Evolutionary conservation across 2,888 invertebrate genomes (phyloP), one percentile per base, ranked within the genome.

Genomic region (Agrotis exclamationis): DNA sequence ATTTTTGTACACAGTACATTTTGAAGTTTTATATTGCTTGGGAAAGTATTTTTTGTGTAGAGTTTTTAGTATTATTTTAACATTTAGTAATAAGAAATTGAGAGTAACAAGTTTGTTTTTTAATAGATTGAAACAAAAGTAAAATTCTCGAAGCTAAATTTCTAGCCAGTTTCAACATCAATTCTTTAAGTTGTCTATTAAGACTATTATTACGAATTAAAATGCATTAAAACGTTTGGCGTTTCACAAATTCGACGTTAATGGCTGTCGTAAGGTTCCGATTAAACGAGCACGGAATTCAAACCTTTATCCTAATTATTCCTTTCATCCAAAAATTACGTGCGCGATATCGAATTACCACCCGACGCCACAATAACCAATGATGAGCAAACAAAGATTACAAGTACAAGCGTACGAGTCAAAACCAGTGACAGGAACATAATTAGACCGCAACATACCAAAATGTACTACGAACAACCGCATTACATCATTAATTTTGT

Each of bases 401-500:
- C 70, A 65, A 68, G 64, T 59, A 60, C 66, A 74, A 69, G 58
- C 77, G 57, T 70, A 70, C 59, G 44, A 82, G 70, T 80, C 74
- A 77, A 69, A 76, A 63, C 63, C 76, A 76, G 75, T 70, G 79
- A 83, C 81, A 79, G 72, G 56, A 80, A 79, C 72, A 76, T 83
- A 85, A 88, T 86, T 85, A 85, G 74, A 87, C 85, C 83, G 66
- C 86, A 81, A 79, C 51, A 44, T 62, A 80, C 67, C 71, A 57
- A 72, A 39, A 80, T 82, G 60, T 70, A 79, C 67, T 64, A 63
- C 62, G 64, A 78, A 79, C 73, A 66, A 76, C 79, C 79, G 65
- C 78, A 74, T 80, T 77, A 83, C 76, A 63, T 85, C 79, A 83
- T 85, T 80, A 83, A 79, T 79, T 84, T 85, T 65, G 80, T 85